phyloP scores from a whole-genome alignment of 2,797 vertebrate genomes.

The Eutrigla gurnardus region DNA sequence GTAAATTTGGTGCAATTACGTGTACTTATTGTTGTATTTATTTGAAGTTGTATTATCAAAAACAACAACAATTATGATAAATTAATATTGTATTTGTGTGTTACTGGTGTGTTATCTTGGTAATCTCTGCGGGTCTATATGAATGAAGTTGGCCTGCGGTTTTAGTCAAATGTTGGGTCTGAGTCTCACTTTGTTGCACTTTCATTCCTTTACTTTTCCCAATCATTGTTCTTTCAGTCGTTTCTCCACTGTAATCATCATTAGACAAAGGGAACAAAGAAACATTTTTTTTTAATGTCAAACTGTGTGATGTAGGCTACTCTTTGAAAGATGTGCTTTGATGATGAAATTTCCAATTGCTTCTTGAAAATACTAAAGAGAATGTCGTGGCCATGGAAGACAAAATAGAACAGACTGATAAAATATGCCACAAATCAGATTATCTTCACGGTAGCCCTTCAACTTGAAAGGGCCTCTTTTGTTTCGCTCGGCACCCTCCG shows the following conservation, averaged over 20 bases:
- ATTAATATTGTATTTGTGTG: no score
- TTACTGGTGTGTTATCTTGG: neutral
- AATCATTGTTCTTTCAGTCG: conserved; percentile 31
- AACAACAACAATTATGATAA: no score
- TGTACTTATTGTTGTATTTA: neutral
- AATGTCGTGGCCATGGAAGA: conserved; percentile 36
- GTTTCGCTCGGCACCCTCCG: conserved; percentile 2
- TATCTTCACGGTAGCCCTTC: conserved; percentile 29
- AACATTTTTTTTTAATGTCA: conserved; percentile 51
- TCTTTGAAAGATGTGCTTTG: conserved; percentile 68
- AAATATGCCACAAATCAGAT: conserved; percentile 29
- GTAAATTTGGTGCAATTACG: conserved; percentile 9
- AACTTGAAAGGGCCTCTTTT: conserved; percentile 45
- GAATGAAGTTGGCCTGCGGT: conserved; percentile 8
- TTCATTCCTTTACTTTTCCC: conserved; percentile 26
- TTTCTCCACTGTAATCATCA: conserved; percentile 57
- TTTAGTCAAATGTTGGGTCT: neutral
- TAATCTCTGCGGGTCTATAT: neutral
- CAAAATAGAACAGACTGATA: conserved; percentile 29
- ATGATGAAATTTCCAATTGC: conserved; percentile 77
- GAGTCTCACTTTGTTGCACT: conserved; percentile 7
- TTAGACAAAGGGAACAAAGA: conserved; percentile 56
- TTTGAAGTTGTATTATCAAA: no score
- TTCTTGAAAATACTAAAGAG: conserved; percentile 64
- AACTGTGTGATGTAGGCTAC: conserved; percentile 37